These are phyloP conservation scores for Leucopsar rothschildi DNA, from an alignment of 2,113 vertebrate species.

Conservation along the genomic window DNA sequence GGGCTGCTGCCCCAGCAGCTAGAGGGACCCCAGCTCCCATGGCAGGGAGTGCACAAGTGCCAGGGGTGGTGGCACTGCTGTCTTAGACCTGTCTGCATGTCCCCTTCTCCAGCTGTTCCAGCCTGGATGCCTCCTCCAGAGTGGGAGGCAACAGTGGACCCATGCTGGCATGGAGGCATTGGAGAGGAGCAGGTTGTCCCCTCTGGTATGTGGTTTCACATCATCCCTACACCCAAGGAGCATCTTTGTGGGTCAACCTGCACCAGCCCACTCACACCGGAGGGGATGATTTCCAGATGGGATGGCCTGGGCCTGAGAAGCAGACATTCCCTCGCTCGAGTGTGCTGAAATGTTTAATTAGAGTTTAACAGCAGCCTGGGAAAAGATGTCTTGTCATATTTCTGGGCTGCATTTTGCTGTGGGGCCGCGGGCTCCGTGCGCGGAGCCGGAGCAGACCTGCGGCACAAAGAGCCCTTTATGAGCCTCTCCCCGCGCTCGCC, in stretches of 20 bases:
- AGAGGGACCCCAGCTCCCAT: not conserved
- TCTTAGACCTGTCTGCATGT: accelerated
- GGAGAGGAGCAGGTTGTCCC: not conserved
- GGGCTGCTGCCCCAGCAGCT: not conserved
- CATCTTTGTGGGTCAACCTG: not conserved
- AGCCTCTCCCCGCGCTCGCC: conserved; percentile 28
- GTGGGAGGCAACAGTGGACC: not conserved
- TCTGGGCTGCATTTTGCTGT: conserved; percentile 27
- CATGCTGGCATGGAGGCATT: accelerated
- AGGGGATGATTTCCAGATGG: conserved; percentile 1
- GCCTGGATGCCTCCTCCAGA: accelerated
- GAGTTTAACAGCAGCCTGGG: conserved; percentile 50
- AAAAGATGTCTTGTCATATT: conserved; percentile 55
- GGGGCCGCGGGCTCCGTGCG: not conserved
- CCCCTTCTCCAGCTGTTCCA: not conserved
- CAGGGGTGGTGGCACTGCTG: accelerated
- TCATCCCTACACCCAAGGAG: not conserved
- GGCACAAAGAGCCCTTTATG: conserved; percentile 58
- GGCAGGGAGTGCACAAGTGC: not conserved
- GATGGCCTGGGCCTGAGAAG: not conserved
- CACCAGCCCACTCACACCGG: accelerated
- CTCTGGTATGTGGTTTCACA: not conserved
- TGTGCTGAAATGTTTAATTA: conserved; percentile 47
- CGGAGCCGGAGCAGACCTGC: not conserved
- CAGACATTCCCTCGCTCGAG: not conserved